These are phyloP conservation scores for Sepioteuthis lessoniana DNA, from an alignment of 2,888 invertebrate genomes.

Conservation along the genomic window DNA sequence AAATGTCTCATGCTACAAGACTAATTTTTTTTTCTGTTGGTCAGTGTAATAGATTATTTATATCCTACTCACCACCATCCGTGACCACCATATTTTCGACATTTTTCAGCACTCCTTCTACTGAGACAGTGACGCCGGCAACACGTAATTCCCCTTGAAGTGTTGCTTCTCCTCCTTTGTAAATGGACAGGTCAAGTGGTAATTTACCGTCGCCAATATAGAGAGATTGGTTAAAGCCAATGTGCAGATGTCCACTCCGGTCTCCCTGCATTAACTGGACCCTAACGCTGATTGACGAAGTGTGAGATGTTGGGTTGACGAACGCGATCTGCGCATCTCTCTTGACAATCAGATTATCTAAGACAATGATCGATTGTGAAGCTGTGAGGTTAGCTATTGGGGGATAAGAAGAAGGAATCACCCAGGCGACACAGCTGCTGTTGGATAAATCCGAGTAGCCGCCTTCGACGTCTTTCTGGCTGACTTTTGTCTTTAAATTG, in stretches of 20 bases:
- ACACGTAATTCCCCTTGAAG: constrained; percentile 63
- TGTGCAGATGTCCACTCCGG: constrained; percentile 59
- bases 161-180: constrained; percentile 59
- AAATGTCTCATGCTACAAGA: too few relatives aligned
- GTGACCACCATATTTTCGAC: constrained; percentile 66
- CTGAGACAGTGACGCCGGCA: constrained; percentile 61
- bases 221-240: constrained; percentile 63
- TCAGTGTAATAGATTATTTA: not conserved
- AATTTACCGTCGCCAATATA: constrained; percentile 60
- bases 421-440: constrained; percentile 58
- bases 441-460: constrained; percentile 53
- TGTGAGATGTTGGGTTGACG: constrained; percentile 49
- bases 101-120: constrained; percentile 62
- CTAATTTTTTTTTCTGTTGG: too few relatives aligned
- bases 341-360: constrained; percentile 60
- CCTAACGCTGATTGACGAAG: constrained; percentile 53
- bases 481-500: constrained; percentile 54
- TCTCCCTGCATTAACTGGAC: constrained; percentile 59
- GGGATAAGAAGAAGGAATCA: constrained; percentile 60
- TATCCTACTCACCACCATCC: constrained; percentile 59
- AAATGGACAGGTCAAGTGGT: constrained; percentile 60
- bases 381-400: constrained; percentile 52
- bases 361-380: constrained; percentile 52
- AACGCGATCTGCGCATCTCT: constrained; percentile 50
- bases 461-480: constrained; percentile 54